phyloP scores from a whole-genome alignment of 1,140 invertebrate species.

The Hyphantria cunea region DNA sequence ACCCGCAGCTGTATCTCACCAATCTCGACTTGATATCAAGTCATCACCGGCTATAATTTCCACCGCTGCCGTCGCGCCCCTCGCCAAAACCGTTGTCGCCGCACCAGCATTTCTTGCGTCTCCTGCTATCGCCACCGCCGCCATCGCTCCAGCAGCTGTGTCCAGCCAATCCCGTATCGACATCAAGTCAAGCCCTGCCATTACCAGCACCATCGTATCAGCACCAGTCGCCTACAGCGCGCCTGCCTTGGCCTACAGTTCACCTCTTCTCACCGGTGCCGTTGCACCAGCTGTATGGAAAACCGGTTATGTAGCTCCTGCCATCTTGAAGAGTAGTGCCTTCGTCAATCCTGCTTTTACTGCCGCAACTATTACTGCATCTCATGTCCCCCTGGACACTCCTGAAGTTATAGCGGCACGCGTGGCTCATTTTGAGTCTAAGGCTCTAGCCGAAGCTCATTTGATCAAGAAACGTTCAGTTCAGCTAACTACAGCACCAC shows the following conservation, averaged over 20 bases:
- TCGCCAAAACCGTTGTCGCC: slow-evolving; percentile 33
- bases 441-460: slow-evolving; percentile 61
- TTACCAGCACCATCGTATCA: slow-evolving; percentile 47
- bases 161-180: slow-evolving; percentile 62
- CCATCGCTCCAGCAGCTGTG: slow-evolving; percentile 49
- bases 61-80: slow-evolving; percentile 37
- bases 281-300: slow-evolving; percentile 35
- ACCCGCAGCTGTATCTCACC: slow-evolving; percentile 51
- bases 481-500: slow-evolving; percentile 40
- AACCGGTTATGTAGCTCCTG: slow-evolving; percentile 41
- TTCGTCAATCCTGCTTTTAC: slow-evolving; percentile 71
- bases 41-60: slow-evolving; percentile 49
- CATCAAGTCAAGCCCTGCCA: slow-evolving; percentile 62
- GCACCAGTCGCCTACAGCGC: slow-evolving; percentile 46
- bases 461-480: slow-evolving; percentile 64
- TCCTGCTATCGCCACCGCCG: slow-evolving; percentile 37
- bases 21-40: slow-evolving; percentile 62
- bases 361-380: slow-evolving; percentile 46
- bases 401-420: slow-evolving; percentile 79
- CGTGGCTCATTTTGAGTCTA: slow-evolving; percentile 69
- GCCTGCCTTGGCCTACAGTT: slow-evolving; percentile 42
- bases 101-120: slow-evolving; percentile 32
- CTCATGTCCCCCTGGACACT: slow-evolving; percentile 39
- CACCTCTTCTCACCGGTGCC: slow-evolving; percentile 38
- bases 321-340: slow-evolving; percentile 75